Percentiles rank a stretch among this genome's conserved stretches.
These are phyloP conservation scores for Melierax canorus DNA, from an alignment of 2,113 vertebrate species.

Conservation along the genomic window DNA sequence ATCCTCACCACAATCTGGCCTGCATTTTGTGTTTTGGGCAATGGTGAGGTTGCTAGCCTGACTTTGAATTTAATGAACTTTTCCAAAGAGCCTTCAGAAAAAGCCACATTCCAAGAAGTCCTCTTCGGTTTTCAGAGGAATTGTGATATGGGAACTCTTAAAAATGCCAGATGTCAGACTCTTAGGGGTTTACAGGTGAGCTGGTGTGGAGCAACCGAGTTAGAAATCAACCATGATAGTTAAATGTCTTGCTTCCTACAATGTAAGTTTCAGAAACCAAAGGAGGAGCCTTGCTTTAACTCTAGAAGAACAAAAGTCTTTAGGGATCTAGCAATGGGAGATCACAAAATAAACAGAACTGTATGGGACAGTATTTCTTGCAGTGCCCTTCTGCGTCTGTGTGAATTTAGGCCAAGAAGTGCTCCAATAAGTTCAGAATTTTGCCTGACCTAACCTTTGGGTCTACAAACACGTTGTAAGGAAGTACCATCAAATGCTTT, in stretches of 20 bases:
- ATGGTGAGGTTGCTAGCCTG: neutral
- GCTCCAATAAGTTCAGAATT: neutral
- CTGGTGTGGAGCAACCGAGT: neutral
- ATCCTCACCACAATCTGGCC: neutral
- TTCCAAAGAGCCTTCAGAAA: neutral
- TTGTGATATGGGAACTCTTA: neutral
- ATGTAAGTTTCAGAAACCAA: neutral
- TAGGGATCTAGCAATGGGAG: neutral
- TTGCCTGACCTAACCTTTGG: neutral
- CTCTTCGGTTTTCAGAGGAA: neutral
- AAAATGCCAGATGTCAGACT: neutral
- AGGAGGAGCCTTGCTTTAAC: neutral
- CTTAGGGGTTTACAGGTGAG: neutral
- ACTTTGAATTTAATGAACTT: neutral
- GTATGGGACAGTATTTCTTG: neutral
- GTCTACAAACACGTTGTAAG: neutral
- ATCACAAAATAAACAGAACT: neutral
- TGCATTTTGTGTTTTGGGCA: neutral
- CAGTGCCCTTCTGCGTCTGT: neutral
- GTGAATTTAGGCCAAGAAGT: neutral
- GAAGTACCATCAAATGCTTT: accelerated
- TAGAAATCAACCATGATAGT: neutral
- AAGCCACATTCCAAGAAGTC: neutral
- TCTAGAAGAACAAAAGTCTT: neutral
- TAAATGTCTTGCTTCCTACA: neutral